phyloP scores from a whole-genome alignment of 2,888 invertebrate species.

The Chalcis sispes region DNA sequence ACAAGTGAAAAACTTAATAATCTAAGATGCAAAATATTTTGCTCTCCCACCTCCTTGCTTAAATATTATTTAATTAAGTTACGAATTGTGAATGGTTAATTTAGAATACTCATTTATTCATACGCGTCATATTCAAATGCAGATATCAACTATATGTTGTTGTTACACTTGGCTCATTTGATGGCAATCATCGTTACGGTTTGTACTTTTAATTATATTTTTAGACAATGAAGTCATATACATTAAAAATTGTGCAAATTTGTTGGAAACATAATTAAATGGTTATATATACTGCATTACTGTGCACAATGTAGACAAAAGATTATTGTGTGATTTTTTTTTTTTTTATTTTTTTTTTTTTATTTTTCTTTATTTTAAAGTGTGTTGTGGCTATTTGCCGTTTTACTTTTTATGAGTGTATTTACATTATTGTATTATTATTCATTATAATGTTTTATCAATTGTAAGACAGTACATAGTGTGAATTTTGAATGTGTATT shows the following conservation, averaged over 20 bases:
- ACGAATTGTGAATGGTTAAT: no score
- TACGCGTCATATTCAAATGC: no score
- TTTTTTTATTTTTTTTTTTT: no score
- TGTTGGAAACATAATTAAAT: slow-evolving; percentile 37
- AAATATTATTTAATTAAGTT: no score
- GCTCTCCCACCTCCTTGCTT: no score
- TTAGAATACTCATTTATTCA: no score
- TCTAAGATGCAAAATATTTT: no score
- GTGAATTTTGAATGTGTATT: slow-evolving; percentile 31
- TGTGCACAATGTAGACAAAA: slow-evolving; percentile 31
- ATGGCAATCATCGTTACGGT: slow-evolving; percentile 1
- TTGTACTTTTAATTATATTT: slow-evolving; percentile 33
- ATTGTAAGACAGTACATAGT: slow-evolving; percentile 27
- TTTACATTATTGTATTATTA: slow-evolving; percentile 26
- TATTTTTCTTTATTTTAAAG: slow-evolving; percentile 38
- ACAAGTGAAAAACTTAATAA: slow-evolving; percentile 3
- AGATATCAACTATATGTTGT: no score
- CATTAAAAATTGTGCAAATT: slow-evolving; percentile 17
- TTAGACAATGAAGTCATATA: slow-evolving; percentile 15
- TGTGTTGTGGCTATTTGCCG: slow-evolving; percentile 30
- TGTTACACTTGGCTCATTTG: background rate
- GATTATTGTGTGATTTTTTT: slow-evolving; percentile 30
- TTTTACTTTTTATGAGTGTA: slow-evolving; percentile 30
- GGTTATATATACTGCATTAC: slow-evolving; percentile 28
- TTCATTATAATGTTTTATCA: slow-evolving; percentile 21